phyloP scores from a whole-genome alignment of 2,113 vertebrate genomes.

The Euleptes europaea region DNA sequence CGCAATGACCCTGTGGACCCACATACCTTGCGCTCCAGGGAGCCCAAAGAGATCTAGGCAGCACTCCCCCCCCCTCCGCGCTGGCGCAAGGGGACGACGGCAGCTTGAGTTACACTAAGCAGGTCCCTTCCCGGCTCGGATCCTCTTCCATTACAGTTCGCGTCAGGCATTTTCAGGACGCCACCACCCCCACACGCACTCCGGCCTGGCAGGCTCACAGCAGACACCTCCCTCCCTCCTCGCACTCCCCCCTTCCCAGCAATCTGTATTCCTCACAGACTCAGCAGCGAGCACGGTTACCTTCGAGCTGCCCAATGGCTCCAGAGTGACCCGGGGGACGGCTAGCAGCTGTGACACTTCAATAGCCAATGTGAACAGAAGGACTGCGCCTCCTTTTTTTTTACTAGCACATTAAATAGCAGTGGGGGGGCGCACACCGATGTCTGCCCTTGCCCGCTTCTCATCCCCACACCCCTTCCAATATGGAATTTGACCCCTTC shows the following conservation, averaged over 20 bases:
- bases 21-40: not conserved
- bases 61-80: not conserved
- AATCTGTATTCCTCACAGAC: not conserved
- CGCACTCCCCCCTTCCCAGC: not conserved
- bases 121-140: not conserved
- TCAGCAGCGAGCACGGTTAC: not conserved
- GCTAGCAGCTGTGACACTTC: conserved; percentile 20
- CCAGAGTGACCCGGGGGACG: not conserved
- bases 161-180: conserved; percentile 2
- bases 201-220: not conserved
- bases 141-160: conserved; percentile 13
- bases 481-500: not conserved
- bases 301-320: not conserved
- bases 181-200: not conserved
- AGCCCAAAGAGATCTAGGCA: not conserved
- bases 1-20: not conserved
- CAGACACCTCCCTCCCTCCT: not conserved
- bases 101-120: not conserved
- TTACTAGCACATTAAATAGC: not conserved
- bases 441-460: not conserved
- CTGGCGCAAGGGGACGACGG: not conserved
- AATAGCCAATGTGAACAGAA: not conserved
- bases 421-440: not conserved
- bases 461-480: not conserved
- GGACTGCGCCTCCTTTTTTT: not conserved